phyloP scores from a whole-genome alignment of 1,140 invertebrate species.

The Leptinotarsa texana region DNA sequence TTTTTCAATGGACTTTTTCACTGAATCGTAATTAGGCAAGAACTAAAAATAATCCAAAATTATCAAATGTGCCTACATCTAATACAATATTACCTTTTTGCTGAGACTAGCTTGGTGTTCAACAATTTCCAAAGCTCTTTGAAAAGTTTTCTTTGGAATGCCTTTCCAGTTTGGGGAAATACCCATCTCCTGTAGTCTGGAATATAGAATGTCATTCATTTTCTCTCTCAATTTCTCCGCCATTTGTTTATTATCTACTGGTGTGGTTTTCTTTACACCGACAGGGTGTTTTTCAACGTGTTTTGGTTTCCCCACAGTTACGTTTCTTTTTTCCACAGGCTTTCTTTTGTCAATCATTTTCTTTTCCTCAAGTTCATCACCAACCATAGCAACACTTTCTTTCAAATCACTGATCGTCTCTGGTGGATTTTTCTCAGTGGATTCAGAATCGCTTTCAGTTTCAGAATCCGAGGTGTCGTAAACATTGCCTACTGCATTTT shows the following conservation, averaged over 20 bases:
- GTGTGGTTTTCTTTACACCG: not conserved
- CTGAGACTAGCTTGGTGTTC: slow-evolving; percentile 46
- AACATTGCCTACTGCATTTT: slow-evolving; percentile 21
- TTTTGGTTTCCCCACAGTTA: too few species aligned
- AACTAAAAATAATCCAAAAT: slow-evolving; percentile 28
- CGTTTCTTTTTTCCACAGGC: not conserved
- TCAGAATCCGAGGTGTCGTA: not conserved
- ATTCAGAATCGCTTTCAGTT: slow-evolving; percentile 7
- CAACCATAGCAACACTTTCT: not conserved
- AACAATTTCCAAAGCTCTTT: slow-evolving; percentile 47
- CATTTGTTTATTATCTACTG: slow-evolving; percentile 27
- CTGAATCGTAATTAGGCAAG: slow-evolving; percentile 30
- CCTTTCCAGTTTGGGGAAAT: slow-evolving; percentile 49
- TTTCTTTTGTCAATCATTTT: not conserved
- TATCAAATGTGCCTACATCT: not conserved
- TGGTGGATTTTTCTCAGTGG: slow-evolving; percentile 17
- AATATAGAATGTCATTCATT: slow-evolving; percentile 39
- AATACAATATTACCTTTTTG: slow-evolving; percentile 42
- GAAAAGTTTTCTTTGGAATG: slow-evolving; percentile 46
- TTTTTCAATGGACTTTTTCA: slow-evolving; percentile 35
- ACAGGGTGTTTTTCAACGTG: not conserved
- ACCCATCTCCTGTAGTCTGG: slow-evolving; percentile 46
- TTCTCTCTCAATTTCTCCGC: slow-evolving; percentile 37
- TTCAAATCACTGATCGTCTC: not conserved
- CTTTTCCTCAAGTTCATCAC: not conserved